Base-by-base conservation (phyloP, 2,888 invertebrate genomes). In the Eucriotettix oculatus region DNA sequence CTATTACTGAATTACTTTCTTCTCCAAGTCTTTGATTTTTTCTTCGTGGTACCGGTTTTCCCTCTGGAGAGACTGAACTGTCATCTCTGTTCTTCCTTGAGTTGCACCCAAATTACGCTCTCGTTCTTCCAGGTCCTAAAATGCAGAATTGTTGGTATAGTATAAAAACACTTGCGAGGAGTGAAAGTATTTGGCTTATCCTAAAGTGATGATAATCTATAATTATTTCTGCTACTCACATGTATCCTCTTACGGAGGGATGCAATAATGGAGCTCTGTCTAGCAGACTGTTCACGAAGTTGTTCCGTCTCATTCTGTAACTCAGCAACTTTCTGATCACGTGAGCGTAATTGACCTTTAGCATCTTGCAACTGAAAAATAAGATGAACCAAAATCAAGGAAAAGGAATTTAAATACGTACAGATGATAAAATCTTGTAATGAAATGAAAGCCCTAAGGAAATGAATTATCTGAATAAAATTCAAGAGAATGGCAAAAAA, bases 231-330 rank as follows among this genome's bases (percentile, higher is more conserved):
- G 29, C 29, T n/a, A 48, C 61, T 57, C 60, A 76, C 77, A 71
- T 77, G 76, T 53, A 90, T 81, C 61, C 90, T 83, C 71, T 86
- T 87, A 70, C 86, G 86, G 57, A 90, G 78, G 0, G 90, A 90
- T 5, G 82, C 81, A 66, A 91, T 86, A 54, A 90, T 78, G 0
- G 90, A 84, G 68, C 85, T 86, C 72, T 91, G 90, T 48, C 91
- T 77, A 1, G 90, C 90, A 56, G 87, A 82, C 72, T 90, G 91
- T 64, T 91, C 88, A 10, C 86, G 79, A 16, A 87, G 74, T 69
- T 87, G 86, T 67, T 91, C 86, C 16, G 85, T 83, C 71, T 91
- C 90, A 42, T 85, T 82, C 70, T 88, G 87, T 62, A 89, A 79
- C 67, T 90, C 89, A 67, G 85, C 75, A 66, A 85, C 80, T 68